Evolutionary conservation across 2,797 vertebrate genomes (phyloP), one percentile per base, ranked within the genome.

Genomic region (Knipowitschia caucasica): DNA sequence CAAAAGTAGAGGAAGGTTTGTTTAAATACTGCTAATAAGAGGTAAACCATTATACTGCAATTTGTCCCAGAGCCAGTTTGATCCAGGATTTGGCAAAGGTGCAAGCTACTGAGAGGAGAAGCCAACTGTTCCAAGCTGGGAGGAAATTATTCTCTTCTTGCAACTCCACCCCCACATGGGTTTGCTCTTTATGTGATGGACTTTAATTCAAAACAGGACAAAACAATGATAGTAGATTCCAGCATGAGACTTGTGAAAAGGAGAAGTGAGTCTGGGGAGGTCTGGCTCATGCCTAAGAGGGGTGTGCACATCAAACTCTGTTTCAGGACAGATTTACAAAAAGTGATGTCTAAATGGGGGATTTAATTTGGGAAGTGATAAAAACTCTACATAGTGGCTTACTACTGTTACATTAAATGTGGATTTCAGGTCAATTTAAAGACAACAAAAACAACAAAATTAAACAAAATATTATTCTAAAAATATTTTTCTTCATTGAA

Each of bases 131-230:
- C 50, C 75, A 78, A 66, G 61, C 69, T 57, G 72, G 67, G 50
- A 64, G 72, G 70, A 83, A 80, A 77, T 81, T 51, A 64, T 60
- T 76, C 45, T 62, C 73, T 66, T 81, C 65, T 75, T 50, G 51
- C 24, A 18, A 40, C 69, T 72, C 71, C 79, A 57, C 75, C 71
- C 77, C 75, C 62, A 58, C 66, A 59, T 69, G 36, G 65, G 66
- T 69, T 78, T 78, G 75, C 69, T 78, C 69, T 73, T 78, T 46
- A 68, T 74, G 66, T 53, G 59, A 80, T 75, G 67, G 58, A 62
- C 64, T 59, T 58, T 77, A 77, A 84, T 75, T 77, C 58, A 81
- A 77, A 87, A 81, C 76, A 82, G 80, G 83, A 51, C 62, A 49
- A 62, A 69, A 80, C 75, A 72, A 81, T 80, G 59, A 75, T 65